Evolutionary conservation across 2,888 invertebrate genomes (phyloP).

Genomic region (Acleris sparsana): DNA sequence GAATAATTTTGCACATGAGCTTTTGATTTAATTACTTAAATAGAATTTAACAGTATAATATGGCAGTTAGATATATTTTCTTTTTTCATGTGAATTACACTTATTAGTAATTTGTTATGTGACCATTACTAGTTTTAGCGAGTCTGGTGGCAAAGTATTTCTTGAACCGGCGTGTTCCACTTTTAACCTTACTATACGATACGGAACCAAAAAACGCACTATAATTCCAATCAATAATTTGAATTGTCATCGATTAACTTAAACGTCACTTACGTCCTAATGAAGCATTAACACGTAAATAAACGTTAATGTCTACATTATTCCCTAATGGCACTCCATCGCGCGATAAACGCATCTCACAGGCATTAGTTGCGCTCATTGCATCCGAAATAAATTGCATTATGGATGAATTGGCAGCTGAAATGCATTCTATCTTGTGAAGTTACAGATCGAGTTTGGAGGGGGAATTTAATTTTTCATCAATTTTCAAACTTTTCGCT

Average conservation of each 20-base stretch:
- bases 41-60: too few species aligned
- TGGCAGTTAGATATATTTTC: too few species aligned
- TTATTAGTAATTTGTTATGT: too few species aligned
- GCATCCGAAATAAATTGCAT: conserved; percentile 36
- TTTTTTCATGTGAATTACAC: too few species aligned
- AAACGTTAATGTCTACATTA: conserved; percentile 76
- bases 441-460: conserved; percentile 22
- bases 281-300: conserved; percentile 76
- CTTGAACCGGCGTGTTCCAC: too few species aligned
- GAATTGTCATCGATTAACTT: conserved; percentile 55
- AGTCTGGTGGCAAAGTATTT: too few species aligned
- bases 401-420: conserved; percentile 30
- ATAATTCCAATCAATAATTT: conserved; percentile 14
- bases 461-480: conserved; percentile 23
- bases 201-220: conserved; percentile 1
- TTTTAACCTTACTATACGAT: too few species aligned
- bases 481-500: conserved; percentile 25
- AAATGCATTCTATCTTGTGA: conserved; percentile 30
- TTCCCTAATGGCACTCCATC: conserved; percentile 71
- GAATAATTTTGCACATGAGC: too few species aligned
- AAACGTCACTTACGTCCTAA: conserved; percentile 78
- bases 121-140: too few species aligned
- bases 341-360: conserved; percentile 54
- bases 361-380: conserved; percentile 43
- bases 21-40: too few species aligned